phyloP scores from a whole-genome alignment of 1,140 invertebrate species.

The Drosophila hydei region DNA sequence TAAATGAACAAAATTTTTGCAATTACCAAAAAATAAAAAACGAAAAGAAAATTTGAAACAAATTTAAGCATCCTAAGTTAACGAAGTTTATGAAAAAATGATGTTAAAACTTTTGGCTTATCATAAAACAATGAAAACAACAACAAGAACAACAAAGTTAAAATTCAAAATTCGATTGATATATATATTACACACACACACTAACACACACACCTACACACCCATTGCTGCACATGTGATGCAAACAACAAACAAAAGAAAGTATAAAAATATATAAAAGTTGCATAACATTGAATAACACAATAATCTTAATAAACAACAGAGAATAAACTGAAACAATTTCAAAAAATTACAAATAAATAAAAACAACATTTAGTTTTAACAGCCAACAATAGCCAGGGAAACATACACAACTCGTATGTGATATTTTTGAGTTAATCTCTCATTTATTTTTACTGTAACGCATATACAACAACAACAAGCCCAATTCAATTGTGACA shows the following conservation, averaged over 20 bases:
- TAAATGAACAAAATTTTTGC: constrained; percentile 43
- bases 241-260: constrained; percentile 45
- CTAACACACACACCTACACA: constrained; percentile 46
- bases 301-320: constrained; percentile 53
- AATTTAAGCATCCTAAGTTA: constrained; percentile 67
- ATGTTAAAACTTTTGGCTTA: constrained; percentile 77
- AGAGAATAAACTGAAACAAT: constrained; percentile 52
- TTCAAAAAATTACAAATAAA: constrained; percentile 48
- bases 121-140: constrained; percentile 57
- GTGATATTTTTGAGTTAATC: constrained; percentile 83
- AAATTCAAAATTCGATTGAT: constrained; percentile 73
- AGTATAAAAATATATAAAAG: constrained; percentile 68
- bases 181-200: constrained; percentile 76
- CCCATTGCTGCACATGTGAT: constrained; percentile 54
- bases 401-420: constrained; percentile 84
- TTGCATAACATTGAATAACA: constrained; percentile 60
- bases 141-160: constrained; percentile 35
- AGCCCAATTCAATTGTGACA: constrained; percentile 74
- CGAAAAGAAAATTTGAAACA: constrained; percentile 44
- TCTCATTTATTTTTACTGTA: constrained; percentile 74
- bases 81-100: constrained; percentile 51
- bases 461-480: constrained; percentile 47
- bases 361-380: constrained; percentile 74
- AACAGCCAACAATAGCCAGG: constrained; percentile 84
- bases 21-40: constrained; percentile 32